Percentiles rank a stretch among this genome's conserved stretches.
These are phyloP conservation scores for Acrossocheilus wenchowensis DNA, from an alignment of 2,797 vertebrate species.

Conservation along the genomic window DNA sequence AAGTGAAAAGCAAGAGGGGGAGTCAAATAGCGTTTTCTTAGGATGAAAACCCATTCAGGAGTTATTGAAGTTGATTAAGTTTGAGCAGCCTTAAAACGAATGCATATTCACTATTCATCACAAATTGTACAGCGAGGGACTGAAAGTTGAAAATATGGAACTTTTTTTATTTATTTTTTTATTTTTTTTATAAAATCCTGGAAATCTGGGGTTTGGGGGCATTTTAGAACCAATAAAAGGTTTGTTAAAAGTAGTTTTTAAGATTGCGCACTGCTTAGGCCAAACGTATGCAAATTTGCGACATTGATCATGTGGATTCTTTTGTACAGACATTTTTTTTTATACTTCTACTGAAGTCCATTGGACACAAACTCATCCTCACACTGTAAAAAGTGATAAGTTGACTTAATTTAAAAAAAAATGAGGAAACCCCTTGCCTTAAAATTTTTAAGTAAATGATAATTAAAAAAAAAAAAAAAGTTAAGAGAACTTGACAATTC, in stretches of 20 bases:
- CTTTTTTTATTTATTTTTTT: background rate
- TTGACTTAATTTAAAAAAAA: too few relatives aligned
- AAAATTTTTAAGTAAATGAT: too few relatives aligned
- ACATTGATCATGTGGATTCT: background rate
- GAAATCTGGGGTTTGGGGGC: background rate
- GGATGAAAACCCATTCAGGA: background rate
- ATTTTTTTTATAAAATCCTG: background rate
- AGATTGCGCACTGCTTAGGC: background rate
- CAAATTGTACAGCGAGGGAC: background rate
- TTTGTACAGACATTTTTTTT: background rate
- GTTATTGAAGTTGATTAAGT: background rate
- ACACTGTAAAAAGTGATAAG: too few relatives aligned
- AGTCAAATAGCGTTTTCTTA: background rate
- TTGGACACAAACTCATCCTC: background rate
- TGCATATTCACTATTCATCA: background rate
- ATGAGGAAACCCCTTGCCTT: too few relatives aligned
- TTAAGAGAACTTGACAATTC: too few relatives aligned
- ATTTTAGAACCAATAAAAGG: background rate
- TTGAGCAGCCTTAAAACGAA: background rate
- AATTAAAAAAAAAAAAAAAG: too few relatives aligned
- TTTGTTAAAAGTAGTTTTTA: background rate
- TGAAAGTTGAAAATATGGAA: background rate
- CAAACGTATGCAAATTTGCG: background rate
- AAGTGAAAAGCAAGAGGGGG: constrained; percentile 6
- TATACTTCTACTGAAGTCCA: background rate